phyloP scores from a whole-genome alignment of 2,113 vertebrate genomes.

The Catagonus wagneri region DNA sequence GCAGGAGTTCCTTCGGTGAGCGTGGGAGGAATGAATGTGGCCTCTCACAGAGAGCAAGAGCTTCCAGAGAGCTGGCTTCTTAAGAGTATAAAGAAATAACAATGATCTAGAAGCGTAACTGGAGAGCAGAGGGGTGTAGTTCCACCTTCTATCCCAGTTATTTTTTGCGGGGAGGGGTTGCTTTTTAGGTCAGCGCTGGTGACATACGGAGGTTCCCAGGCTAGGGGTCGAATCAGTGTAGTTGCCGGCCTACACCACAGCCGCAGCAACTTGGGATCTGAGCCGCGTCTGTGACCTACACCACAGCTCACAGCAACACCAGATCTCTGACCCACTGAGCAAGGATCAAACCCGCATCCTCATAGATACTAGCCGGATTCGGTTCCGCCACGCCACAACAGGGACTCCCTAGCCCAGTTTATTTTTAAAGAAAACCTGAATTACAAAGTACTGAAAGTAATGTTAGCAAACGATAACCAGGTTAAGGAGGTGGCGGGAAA shows the following conservation, averaged over 20 bases:
- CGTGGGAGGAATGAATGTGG: not conserved
- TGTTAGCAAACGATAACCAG: not conserved
- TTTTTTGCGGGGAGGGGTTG: not conserved
- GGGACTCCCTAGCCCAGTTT: not conserved
- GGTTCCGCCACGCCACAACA: too few relatives aligned
- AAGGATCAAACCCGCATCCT: too few relatives aligned
- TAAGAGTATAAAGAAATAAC: not conserved
- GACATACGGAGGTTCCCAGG: too few relatives aligned
- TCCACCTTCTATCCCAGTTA: not conserved
- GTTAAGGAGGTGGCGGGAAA: not conserved
- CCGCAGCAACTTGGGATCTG: too few relatives aligned
- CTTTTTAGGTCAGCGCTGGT: too few relatives aligned
- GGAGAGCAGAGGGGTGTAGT: not conserved
- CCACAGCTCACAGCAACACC: too few relatives aligned
- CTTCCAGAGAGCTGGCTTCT: slow-evolving; percentile 13
- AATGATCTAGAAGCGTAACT: not conserved
- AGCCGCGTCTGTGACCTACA: too few relatives aligned
- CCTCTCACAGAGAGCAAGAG: not conserved
- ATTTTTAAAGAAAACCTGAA: slow-evolving; percentile 44
- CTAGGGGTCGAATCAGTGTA: too few relatives aligned
- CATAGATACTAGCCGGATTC: too few relatives aligned
- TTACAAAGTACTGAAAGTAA: not conserved
- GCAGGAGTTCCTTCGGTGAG: not conserved
- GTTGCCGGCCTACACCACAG: too few relatives aligned
- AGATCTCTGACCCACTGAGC: too few relatives aligned